These are phyloP conservation scores for Enteromius argenteus DNA, from an alignment of 2,797 vertebrate genomes.

Conservation along the genomic window DNA sequence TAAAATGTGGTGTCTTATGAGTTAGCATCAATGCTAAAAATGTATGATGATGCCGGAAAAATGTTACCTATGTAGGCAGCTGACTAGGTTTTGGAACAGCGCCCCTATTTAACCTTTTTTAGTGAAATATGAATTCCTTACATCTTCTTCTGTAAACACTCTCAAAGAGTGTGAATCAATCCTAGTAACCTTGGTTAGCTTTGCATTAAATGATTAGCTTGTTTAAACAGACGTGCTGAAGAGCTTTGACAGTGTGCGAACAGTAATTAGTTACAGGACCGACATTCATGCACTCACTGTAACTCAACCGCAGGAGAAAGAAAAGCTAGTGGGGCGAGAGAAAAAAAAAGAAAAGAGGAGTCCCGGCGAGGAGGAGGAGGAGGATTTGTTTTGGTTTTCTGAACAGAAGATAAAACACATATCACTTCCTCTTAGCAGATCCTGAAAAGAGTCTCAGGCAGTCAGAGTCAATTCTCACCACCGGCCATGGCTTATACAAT, in stretches of 20 bases:
- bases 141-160: constrained; percentile 43
- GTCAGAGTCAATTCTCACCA: constrained; percentile 53
- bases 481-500: constrained; percentile 54
- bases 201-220: constrained; percentile 51
- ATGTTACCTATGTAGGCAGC: constrained; percentile 4
- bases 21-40: not conserved
- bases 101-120: constrained; percentile 16
- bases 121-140: constrained; percentile 4
- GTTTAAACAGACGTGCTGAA: constrained; percentile 54
- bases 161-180: constrained; percentile 39
- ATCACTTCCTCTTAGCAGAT: constrained; percentile 61
- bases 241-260: constrained; percentile 55
- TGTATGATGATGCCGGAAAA: not conserved
- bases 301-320: constrained; percentile 53
- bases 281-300: constrained; percentile 50
- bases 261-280: constrained; percentile 61
- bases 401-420: constrained; percentile 57
- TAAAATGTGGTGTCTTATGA: not conserved
- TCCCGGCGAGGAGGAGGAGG: constrained; percentile 20
- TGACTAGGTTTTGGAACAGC: constrained; percentile 2
- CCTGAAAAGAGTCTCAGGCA: constrained; percentile 57
- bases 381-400: constrained; percentile 63
- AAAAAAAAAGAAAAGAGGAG: not conserved
- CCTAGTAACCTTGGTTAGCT: constrained; percentile 43
- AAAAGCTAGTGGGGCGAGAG: constrained; percentile 26